Conservation (phyloP, 1,140 invertebrate genomes). For the Melipona quadrifasciata region DNA sequence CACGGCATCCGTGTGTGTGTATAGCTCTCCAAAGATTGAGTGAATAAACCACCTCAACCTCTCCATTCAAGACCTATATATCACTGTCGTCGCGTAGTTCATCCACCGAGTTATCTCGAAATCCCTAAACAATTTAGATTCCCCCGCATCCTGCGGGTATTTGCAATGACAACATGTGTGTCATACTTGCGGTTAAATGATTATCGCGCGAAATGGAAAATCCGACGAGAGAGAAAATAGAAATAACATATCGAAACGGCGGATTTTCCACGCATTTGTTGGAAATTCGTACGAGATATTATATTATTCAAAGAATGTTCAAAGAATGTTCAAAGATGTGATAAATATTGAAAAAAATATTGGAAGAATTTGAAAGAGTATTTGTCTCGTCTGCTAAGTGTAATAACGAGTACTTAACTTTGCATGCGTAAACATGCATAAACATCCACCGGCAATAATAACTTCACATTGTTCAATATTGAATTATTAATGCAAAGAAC, state of each 20-base stretch:
- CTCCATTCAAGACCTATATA: neutral
- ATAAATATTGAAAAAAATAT: too few relatives aligned
- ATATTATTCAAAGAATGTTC: too few relatives aligned
- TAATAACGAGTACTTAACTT: too few relatives aligned
- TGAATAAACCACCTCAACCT: neutral
- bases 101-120: constrained; percentile 19
- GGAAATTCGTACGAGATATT: too few relatives aligned
- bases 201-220: neutral
- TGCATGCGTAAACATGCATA: too few relatives aligned
- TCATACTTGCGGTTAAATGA: neutral
- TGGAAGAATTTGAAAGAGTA: too few relatives aligned
- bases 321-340: too few relatives aligned
- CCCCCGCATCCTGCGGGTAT: neutral
- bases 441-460: too few relatives aligned
- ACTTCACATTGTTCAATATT: neutral
- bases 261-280: too few relatives aligned
- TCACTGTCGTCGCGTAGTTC: constrained; percentile 8
- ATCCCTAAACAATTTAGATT: constrained; percentile 21
- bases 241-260: too few relatives aligned
- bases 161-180: constrained; percentile 10
- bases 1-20: neutral
- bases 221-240: too few relatives aligned
- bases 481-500: neutral
- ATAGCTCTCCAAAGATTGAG: neutral
- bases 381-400: too few relatives aligned